Percentiles rank a stretch among this genome's conserved stretches.
These are phyloP conservation scores for Balanococcus diminutus DNA, from an alignment of 2,888 invertebrate species.

Conservation along the genomic window DNA sequence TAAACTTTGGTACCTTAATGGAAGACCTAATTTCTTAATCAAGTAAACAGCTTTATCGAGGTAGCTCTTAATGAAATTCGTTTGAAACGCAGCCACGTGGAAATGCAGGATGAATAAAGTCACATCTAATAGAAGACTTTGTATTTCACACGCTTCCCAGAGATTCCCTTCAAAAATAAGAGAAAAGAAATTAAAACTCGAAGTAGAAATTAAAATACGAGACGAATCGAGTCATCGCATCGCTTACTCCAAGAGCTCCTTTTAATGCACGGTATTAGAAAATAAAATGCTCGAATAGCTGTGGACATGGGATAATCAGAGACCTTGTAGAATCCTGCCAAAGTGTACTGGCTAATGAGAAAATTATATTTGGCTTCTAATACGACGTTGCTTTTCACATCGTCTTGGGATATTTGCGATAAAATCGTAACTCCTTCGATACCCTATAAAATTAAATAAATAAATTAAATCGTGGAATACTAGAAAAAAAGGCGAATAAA, in stretches of 20 bases:
- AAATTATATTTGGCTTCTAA: neutral
- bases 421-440: neutral
- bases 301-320: neutral
- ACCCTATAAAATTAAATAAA: neutral
- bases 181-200: neutral
- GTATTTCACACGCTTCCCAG: neutral
- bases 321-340: neutral
- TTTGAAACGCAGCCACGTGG: neutral
- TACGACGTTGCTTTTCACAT: neutral
- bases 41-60: neutral
- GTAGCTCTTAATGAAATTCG: neutral
- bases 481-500: neutral
- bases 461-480: neutral
- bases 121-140: neutral
- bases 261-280: neutral
- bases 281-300: neutral
- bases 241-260: neutral
- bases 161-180: neutral
- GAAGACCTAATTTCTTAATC: slow-evolving; percentile 37
- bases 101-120: neutral
- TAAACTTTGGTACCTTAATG: neutral
- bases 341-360: neutral
- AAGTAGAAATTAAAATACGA: neutral
- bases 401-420: neutral
- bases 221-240: neutral